Percentiles rank a stretch among this genome's conserved stretches.
phyloP scores from a whole-genome alignment of 2,888 invertebrate genomes.

The Pristionchus mayeri region DNA sequence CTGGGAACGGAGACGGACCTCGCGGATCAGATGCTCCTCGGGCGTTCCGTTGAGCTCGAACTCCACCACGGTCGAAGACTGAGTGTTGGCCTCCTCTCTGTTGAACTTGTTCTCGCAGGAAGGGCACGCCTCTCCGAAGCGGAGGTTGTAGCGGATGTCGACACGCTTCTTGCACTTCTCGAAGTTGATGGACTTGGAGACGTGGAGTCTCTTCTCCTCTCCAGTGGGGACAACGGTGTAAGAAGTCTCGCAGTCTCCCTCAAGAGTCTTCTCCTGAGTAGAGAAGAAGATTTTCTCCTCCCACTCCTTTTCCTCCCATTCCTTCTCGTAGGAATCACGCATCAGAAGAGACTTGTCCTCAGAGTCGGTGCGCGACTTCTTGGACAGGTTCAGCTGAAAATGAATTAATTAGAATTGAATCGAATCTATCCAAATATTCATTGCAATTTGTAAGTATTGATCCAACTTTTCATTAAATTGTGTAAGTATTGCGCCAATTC shows the following conservation, averaged over 20 bases:
- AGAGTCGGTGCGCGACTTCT: slow-evolving; percentile 49
- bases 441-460: too few relatives aligned
- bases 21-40: slow-evolving; percentile 50
- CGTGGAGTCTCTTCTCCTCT: slow-evolving; percentile 53
- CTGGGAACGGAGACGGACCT: slow-evolving; percentile 50
- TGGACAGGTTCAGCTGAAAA: slow-evolving; percentile 45
- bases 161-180: slow-evolving; percentile 76
- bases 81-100: slow-evolving; percentile 42
- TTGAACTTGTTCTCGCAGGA: slow-evolving; percentile 54
- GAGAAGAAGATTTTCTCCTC: slow-evolving; percentile 36
- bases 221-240: slow-evolving; percentile 57
- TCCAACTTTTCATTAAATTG: too few relatives aligned
- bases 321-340: slow-evolving; percentile 6
- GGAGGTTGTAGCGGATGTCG: slow-evolving; percentile 57
- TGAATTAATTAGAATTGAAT: background rate
- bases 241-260: slow-evolving; percentile 71
- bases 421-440: background rate
- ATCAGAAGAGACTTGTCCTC: slow-evolving; percentile 39
- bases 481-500: too few relatives aligned
- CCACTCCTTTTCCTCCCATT: background rate
- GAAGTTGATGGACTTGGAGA: slow-evolving; percentile 77
- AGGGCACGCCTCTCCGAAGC: slow-evolving; percentile 57
- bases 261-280: slow-evolving; percentile 59
- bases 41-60: slow-evolving; percentile 51
- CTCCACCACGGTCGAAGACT: slow-evolving; percentile 56